Evolutionary conservation across 2,113 vertebrate genomes (phyloP), one percentile per base, ranked within the genome.

Genomic region (Alces alces): DNA sequence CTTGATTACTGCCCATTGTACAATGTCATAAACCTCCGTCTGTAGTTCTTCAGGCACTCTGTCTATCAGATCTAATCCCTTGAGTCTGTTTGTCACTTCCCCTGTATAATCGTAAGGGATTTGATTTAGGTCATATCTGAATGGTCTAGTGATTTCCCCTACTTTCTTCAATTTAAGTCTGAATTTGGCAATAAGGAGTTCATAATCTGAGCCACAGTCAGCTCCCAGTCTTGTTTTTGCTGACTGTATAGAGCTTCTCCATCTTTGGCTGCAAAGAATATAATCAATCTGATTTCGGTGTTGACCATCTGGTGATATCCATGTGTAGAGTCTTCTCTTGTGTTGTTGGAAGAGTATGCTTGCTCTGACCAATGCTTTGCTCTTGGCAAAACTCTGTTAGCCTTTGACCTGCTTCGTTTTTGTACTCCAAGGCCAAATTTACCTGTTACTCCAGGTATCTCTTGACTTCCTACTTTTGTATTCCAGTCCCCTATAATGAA

Each of bases 1-100:
- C 64, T 66, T 66, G 64, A 21, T 36, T 17, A 36, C 64, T 66
- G 33, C 33, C 8, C 1, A 17, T 21, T 66, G 64, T 66, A 19
- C 33, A 66, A 2, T 36, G 64, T n/a, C 16, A 66, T 2, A n/a
- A 36, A 36, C 64, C 33, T 66, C 33, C 4, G 0, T n/a, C 33
- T n/a, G 7, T 66, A 66, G 61, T 66, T n/a, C 33, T 19, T 66
- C 33, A n/a, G 16, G 64, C 33, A 36, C 33, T 36, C 64, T 66
- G 61, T 66, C 61, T n/a, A 36, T 66, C 64, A 66, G 3, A 66
- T 21, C 33, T n/a, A 66, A 5, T 36, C 7, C 64, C 33, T 66
- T 66, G 17, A 66, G n/a, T 66, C 33, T 66, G 36, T 66, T 19
- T 66, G 4, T 36, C 64, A 36, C 64, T 66, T 36, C 64, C 33